Conservation (phyloP, 2,888 invertebrate genomes). For the Zele albiditarsus region DNA sequence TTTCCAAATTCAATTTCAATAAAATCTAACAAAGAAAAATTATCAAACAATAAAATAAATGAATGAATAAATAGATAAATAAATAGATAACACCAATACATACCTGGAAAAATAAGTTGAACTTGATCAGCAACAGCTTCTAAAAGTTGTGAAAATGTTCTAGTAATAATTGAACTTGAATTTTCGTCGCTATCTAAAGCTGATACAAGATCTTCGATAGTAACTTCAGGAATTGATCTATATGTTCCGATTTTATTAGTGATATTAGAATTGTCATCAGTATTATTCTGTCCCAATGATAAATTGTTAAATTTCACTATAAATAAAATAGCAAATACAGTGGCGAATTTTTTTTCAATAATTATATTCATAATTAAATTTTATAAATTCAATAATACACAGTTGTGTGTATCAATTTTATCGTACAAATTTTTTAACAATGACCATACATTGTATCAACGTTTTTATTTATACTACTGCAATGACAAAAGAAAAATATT, state of each 20-base stretch:
- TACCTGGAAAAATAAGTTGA: conserved; percentile 18
- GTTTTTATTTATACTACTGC: neutral
- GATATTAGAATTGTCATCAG: neutral
- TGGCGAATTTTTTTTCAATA: neutral
- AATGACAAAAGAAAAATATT: neutral
- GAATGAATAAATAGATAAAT: no score
- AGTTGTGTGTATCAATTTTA: no score
- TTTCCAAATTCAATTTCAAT: no score
- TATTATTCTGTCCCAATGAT: neutral
- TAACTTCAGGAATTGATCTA: neutral
- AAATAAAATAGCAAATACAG: neutral
- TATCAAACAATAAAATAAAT: no score
- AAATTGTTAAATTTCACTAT: neutral
- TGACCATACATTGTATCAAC: neutral
- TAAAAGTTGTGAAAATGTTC: conserved; percentile 23
- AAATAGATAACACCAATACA: neutral
- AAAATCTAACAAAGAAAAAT: no score
- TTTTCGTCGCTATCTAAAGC: neutral
- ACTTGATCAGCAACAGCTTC: neutral
- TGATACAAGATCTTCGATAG: conserved; percentile 2
- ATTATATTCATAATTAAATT: neutral
- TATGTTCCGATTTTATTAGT: neutral
- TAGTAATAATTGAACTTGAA: neutral
- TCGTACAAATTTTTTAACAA: neutral
- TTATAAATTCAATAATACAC: no score